Evolutionary conservation across 2,113 vertebrate species (phyloP).

Genomic region (Ctenodactylus gundi): DNA sequence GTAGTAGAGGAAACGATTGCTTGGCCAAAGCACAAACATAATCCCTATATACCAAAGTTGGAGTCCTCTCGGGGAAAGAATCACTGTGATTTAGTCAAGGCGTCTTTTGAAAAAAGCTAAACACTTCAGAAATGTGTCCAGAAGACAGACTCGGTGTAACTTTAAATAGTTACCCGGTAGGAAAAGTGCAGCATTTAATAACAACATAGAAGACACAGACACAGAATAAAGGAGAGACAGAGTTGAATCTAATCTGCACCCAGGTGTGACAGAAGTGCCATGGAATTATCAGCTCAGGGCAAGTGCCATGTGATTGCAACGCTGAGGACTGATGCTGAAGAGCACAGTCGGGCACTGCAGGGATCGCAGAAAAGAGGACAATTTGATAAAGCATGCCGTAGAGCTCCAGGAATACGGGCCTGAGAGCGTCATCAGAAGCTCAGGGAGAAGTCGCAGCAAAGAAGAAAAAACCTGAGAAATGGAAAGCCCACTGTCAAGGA

Average conservation of each 20-base stretch:
- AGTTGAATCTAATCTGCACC: conserved; percentile 3
- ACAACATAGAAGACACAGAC: neutral
- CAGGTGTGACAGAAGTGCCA: neutral
- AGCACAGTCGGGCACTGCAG: neutral
- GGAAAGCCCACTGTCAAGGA: neutral
- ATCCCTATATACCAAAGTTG: neutral
- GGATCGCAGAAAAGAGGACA: neutral
- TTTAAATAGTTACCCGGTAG: neutral
- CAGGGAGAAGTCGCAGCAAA: neutral
- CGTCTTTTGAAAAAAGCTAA: conserved; percentile 9
- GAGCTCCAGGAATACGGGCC: neutral
- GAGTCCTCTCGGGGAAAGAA: neutral
- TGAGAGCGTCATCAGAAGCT: neutral
- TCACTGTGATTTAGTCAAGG: neutral
- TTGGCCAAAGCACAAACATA: neutral
- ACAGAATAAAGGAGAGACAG: neutral
- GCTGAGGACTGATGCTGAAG: neutral
- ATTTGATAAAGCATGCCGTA: neutral
- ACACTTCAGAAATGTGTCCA: neutral
- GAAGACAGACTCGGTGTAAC: conserved; percentile 12
- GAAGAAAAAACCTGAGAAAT: neutral
- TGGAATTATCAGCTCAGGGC: conserved; percentile 40
- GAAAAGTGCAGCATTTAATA: neutral
- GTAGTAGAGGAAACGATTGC: neutral
- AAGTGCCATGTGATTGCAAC: neutral